Evolutionary conservation across 2,113 vertebrate species (phyloP).

Genomic region (Gyps fulvus): DNA sequence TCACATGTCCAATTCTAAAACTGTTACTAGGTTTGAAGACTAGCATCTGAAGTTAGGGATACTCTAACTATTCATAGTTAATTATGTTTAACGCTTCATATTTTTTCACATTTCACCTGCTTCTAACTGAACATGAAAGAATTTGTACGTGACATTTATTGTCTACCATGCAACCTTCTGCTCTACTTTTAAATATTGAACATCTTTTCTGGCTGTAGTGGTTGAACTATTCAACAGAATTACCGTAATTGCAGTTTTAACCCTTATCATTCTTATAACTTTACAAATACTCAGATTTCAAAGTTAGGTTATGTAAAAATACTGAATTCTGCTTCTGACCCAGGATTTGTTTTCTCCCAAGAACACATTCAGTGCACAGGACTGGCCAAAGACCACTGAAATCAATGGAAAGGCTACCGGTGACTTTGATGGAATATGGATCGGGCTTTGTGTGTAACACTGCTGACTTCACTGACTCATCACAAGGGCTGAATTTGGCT

Average conservation of each 20-base stretch:
- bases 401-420: constrained; percentile 49
- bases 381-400: constrained; percentile 54
- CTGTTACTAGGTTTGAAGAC: not conserved
- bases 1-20: not conserved
- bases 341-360: constrained; percentile 5
- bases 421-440: not conserved
- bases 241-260: not conserved
- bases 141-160: not conserved
- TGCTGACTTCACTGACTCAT: not conserved
- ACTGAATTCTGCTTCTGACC: not conserved
- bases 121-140: not conserved
- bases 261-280: not conserved
- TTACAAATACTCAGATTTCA: not conserved
- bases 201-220: not conserved
- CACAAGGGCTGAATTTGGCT: constrained; percentile 17
- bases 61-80: not conserved
- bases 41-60: not conserved
- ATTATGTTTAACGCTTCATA: not conserved
- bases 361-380: not conserved
- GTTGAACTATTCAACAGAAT: not conserved
- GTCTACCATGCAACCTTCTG: not conserved
- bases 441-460: not conserved
- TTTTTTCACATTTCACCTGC: not conserved
- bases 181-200: not conserved
- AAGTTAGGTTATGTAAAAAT: not conserved